These are phyloP conservation scores for Micromesistius poutassou DNA, from an alignment of 2,797 vertebrate genomes.

Conservation along the genomic window DNA sequence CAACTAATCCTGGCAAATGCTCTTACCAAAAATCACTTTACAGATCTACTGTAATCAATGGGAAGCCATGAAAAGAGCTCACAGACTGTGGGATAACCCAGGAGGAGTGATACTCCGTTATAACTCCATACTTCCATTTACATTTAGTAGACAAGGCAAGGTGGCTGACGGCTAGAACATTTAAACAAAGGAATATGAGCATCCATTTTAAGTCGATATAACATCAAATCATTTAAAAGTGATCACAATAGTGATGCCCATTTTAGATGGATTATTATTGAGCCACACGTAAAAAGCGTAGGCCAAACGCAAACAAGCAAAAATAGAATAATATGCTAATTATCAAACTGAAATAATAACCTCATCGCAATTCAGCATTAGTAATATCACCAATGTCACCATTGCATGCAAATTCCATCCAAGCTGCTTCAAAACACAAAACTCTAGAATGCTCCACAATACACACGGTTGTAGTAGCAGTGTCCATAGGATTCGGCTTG, in stretches of 20 bases:
- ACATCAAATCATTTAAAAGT: not conserved
- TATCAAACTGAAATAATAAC: not conserved
- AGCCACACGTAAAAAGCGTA: too few species aligned
- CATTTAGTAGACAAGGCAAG: too few species aligned
- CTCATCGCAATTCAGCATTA: not conserved
- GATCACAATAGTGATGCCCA: not conserved
- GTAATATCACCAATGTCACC: not conserved
- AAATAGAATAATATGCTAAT: too few species aligned
- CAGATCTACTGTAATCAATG: conserved; percentile 73
- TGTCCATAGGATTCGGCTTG: conserved; percentile 16
- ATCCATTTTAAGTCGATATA: not conserved
- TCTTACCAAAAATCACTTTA: conserved; percentile 76
- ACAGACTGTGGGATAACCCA: conserved; percentile 50
- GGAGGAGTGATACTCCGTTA: conserved; percentile 35
- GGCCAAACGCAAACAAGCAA: too few species aligned
- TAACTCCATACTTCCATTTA: too few species aligned
- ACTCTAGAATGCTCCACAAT: not conserved
- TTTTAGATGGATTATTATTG: not conserved
- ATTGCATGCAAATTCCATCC: not conserved
- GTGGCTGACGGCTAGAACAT: not conserved
- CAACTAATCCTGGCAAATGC: conserved; percentile 76
- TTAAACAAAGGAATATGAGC: not conserved
- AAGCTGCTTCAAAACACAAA: not conserved
- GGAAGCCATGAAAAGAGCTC: conserved; percentile 54
- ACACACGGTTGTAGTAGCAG: not conserved